Evolutionary conservation across 2,113 vertebrate genomes (phyloP), one percentile per base, ranked within the genome.

Genomic region (Melanocharis versteri): DNA sequence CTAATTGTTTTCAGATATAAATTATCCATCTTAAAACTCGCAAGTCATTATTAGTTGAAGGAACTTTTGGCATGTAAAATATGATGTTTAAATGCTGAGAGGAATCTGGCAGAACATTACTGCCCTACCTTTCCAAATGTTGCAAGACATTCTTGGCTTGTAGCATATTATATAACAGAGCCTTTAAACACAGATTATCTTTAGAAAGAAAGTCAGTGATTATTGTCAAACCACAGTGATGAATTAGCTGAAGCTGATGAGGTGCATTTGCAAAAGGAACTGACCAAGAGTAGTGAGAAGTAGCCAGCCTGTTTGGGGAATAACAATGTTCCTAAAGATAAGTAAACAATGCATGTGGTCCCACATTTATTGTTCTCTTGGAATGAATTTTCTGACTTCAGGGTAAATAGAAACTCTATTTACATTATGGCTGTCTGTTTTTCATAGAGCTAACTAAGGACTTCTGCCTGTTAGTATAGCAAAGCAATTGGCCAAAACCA

Each of bases 81-180:
- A 95, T 86, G 33, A 27, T 90, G 83, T 91, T 95, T 89, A 85
- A 90, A 95, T 83, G 91, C 62, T 89, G 93, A 94, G 70, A 94
- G 54, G 76, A 94, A 94, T 83, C 93, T 96, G 96, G 96, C 96
- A 87, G 96, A 96, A 96, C 94, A 95, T 92, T 96, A 68, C 62
- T 70, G 51, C 30, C 45, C 58, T 95, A 96, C 92, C 95, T 96
- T 94, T 96, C 96, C 96, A 97, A 96, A 93, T 94, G 72, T 96
- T 96, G 95, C 95, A 91, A 96, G 96, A 96, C 94, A 95, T 79
- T 96, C 92, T 93, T 97, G 96, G 95, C 94, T 95, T 87, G 68
- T 65, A 79, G 35, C 35, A 12, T 54, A 51, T 96, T 96, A 93
- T 90, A 85, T 91, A 97, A 96, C 89, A 76, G 57, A 91, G 45